Percentiles rank a stretch among this genome's conserved stretches.
These are phyloP conservation scores for Musca domestica DNA, from an alignment of 1,140 invertebrate genomes.

Conservation along the genomic window DNA sequence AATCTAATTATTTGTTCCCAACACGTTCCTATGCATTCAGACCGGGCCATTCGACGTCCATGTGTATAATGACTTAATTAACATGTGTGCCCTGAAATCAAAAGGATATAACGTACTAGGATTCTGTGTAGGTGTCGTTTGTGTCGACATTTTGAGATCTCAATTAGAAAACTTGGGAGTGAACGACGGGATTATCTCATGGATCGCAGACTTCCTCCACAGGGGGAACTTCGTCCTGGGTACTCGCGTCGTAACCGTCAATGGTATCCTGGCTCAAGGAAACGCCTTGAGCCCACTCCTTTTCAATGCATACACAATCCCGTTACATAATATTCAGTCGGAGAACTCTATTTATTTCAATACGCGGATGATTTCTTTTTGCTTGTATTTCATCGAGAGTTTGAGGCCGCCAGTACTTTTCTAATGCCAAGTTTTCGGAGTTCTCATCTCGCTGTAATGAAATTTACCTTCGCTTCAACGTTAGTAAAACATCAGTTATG, in stretches of 20 bases:
- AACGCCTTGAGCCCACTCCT: too few relatives aligned
- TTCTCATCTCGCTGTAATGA: too few relatives aligned
- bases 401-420: too few relatives aligned
- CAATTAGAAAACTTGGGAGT: background rate
- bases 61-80: slow-evolving; percentile 15
- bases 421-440: too few relatives aligned
- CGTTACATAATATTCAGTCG: too few relatives aligned
- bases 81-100: background rate
- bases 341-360: too few relatives aligned
- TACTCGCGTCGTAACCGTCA: background rate
- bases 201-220: background rate
- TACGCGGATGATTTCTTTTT: too few relatives aligned
- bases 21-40: background rate
- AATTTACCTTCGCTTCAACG: too few relatives aligned
- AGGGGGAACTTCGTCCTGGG: background rate
- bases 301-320: too few relatives aligned
- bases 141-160: background rate
- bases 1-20: background rate
- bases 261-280: background rate
- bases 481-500: too few relatives aligned
- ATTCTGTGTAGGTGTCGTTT: background rate
- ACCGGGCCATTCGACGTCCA: background rate
- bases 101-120: background rate
- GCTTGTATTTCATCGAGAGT: too few relatives aligned
- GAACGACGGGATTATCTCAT: background rate